Percentiles rank a stretch among this genome's conserved stretches.
Evolutionary conservation across 2,888 invertebrate species (phyloP).

Genomic region (Geophilus truncorum): DNA sequence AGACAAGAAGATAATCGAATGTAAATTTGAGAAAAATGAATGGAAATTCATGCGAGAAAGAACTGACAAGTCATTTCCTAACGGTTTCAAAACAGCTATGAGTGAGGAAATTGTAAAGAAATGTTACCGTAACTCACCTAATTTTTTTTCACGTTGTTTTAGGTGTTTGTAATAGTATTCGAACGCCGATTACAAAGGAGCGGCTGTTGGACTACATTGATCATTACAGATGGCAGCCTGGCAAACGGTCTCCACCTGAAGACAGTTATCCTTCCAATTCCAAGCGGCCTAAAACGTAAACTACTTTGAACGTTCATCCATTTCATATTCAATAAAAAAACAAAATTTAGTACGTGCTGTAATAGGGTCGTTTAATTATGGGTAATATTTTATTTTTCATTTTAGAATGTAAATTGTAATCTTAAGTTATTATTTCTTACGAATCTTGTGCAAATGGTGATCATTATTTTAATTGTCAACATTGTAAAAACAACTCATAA

Average conservation of each 20-base stretch:
- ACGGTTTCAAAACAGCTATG: slow-evolving; percentile 78
- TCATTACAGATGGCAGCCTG: slow-evolving; percentile 53
- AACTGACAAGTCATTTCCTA: slow-evolving; percentile 94
- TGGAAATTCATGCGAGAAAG: slow-evolving; percentile 96
- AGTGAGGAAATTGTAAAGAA: too few species aligned
- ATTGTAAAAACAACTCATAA: slow-evolving; percentile 7
- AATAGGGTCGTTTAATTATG: background rate
- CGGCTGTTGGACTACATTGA: slow-evolving; percentile 68
- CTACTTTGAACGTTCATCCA: background rate
- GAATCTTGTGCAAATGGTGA: background rate
- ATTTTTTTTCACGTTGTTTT: too few species aligned
- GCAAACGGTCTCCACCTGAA: background rate
- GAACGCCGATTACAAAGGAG: slow-evolving; percentile 77
- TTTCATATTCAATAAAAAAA: background rate
- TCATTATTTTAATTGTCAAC: background rate
- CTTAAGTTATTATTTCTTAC: background rate
- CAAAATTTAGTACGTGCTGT: too few species aligned
- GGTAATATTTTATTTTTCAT: background rate
- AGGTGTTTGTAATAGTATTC: slow-evolving; percentile 80
- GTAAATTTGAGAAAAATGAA: slow-evolving; percentile 60
- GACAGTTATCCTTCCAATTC: background rate
- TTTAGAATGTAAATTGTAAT: background rate
- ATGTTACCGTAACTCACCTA: too few species aligned
- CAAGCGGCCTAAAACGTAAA: background rate
- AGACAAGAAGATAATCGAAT: slow-evolving; percentile 94